These are phyloP conservation scores for Biston stratarius DNA, from an alignment of 2,888 invertebrate genomes.

Conservation along the genomic window DNA sequence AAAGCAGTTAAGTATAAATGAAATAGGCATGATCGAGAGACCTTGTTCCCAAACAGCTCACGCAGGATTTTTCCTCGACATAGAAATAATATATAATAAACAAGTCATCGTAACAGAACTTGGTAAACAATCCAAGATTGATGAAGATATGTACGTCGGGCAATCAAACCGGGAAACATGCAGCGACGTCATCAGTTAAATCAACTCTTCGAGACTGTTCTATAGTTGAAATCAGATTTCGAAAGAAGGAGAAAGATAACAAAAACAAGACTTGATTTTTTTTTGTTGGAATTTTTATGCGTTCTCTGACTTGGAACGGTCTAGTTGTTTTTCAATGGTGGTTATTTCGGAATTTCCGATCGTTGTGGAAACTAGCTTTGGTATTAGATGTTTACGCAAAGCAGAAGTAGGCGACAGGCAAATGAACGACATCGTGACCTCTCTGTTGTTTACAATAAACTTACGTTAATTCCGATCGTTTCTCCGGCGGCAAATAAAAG, in stretches of 20 bases:
- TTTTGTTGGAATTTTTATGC: slow-evolving; percentile 6
- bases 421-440: slow-evolving; percentile 9
- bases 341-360: slow-evolving; percentile 7
- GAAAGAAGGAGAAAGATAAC: background rate
- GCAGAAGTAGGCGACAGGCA: slow-evolving; percentile 1
- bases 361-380: background rate
- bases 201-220: slow-evolving; percentile 16
- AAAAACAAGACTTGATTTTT: background rate
- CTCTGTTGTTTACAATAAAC: background rate
- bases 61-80: too few species aligned
- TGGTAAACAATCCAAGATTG: slow-evolving; percentile 35
- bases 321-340: slow-evolving; percentile 4
- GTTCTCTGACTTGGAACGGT: slow-evolving; percentile 9
- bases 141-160: slow-evolving; percentile 15
- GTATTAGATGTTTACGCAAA: background rate
- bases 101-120: slow-evolving; percentile 14
- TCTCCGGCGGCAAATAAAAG: too few species aligned
- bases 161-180: slow-evolving; percentile 16
- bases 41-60: too few species aligned
- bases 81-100: slow-evolving; percentile 7
- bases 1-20: too few species aligned
- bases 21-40: too few species aligned
- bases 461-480: too few species aligned
- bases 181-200: slow-evolving; percentile 6
- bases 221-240: background rate